Conservation (phyloP, 1,140 invertebrate genomes). For the Venturia canescens region DNA sequence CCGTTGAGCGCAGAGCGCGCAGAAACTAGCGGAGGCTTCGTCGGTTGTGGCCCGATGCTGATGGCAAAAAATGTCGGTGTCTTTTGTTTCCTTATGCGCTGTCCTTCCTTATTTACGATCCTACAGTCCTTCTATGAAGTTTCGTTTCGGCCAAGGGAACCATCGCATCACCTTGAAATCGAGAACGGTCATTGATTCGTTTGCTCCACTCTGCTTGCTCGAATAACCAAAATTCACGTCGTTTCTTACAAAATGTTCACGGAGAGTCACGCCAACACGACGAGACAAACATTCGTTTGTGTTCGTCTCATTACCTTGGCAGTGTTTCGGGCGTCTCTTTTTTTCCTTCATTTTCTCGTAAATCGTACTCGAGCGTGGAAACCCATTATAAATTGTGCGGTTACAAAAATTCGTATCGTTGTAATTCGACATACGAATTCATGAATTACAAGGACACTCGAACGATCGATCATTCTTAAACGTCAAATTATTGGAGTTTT, state of each 20-base stretch:
- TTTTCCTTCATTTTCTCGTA: too few relatives aligned
- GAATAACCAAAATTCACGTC: neutral
- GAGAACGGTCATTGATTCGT: conserved; percentile 15
- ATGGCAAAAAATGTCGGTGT: conserved; percentile 27
- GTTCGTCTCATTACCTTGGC: too few relatives aligned
- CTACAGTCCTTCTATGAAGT: conserved; percentile 17
- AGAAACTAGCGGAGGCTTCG: neutral
- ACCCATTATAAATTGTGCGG: too few relatives aligned
- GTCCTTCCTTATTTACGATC: conserved; percentile 19
- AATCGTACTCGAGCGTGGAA: too few relatives aligned
- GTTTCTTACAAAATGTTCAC: neutral
- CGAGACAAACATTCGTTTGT: too few relatives aligned
- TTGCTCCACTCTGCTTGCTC: neutral
- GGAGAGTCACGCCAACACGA: too few relatives aligned
- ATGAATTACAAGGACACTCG: too few relatives aligned
- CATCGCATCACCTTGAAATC: conserved; percentile 12
- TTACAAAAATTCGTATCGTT: too few relatives aligned
- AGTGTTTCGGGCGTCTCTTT: too few relatives aligned
- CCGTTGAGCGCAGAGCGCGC: neutral
- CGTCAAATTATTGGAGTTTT: too few relatives aligned
- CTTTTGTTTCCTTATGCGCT: neutral
- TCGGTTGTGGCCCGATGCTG: neutral
- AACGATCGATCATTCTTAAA: too few relatives aligned
- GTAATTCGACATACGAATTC: too few relatives aligned
- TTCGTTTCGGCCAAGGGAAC: conserved; percentile 7